Evolutionary conservation across 2,797 vertebrate species (phyloP).

Genomic region (Babyrousa celebensis): DNA sequence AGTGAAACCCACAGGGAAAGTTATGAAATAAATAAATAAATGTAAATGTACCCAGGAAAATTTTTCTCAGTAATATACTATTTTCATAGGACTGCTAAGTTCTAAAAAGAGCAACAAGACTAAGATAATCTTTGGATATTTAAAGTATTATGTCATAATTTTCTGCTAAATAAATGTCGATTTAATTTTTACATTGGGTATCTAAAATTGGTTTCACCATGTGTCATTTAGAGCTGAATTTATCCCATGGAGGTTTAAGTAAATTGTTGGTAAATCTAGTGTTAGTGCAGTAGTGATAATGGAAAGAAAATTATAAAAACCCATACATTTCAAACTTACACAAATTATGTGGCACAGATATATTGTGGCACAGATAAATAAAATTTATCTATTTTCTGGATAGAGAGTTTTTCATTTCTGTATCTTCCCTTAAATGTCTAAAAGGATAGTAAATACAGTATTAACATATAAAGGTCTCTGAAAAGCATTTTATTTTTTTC

Average conservation of each 20-base stretch:
- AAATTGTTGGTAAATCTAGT: constrained; percentile 73
- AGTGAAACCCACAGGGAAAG: not conserved
- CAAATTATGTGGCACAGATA: constrained; percentile 6
- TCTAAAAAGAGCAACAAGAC: constrained; percentile 63
- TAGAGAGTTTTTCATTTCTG: not conserved
- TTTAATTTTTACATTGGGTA: constrained; percentile 66
- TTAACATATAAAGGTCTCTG: not conserved
- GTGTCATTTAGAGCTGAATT: constrained; percentile 64
- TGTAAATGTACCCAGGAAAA: not conserved
- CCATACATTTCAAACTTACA: constrained; percentile 57
- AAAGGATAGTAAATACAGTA: not conserved
- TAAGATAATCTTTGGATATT: constrained; percentile 75
- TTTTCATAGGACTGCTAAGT: constrained; percentile 47
- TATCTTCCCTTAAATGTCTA: not conserved
- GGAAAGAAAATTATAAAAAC: constrained; percentile 31
- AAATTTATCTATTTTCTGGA: not conserved
- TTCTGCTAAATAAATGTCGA: constrained; percentile 65
- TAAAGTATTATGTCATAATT: constrained; percentile 67
- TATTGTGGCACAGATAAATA: not conserved
- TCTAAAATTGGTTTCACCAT: constrained; percentile 73
- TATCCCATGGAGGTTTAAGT: constrained; percentile 69
- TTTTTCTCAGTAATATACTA: constrained; percentile 46
- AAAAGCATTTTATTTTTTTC: not conserved
- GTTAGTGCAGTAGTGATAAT: constrained; percentile 7
- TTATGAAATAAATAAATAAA: constrained; percentile 48